Base-by-base conservation (phyloP, 2,888 invertebrate species). In the Volucella inanis region DNA sequence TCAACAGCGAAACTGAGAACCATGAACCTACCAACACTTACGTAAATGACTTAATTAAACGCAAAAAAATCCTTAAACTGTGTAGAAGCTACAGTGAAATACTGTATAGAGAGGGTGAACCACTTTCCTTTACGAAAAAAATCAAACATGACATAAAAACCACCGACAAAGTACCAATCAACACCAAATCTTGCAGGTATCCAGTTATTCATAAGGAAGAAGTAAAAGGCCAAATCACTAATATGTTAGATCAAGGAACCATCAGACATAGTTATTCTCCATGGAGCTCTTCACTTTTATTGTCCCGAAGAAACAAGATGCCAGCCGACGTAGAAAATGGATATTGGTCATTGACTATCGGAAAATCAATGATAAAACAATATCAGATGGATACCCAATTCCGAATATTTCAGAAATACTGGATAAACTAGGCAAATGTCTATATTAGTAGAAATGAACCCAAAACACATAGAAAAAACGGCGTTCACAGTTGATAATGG, bases 81-180 rank as follows among this genome's bases (percentile, higher is more conserved):
- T 64, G 64, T 10, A 64, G 38, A 15, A 6, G 15, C 6, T 65
- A 65, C 18, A 65, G 12, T 11, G 72, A 61, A 3, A 62, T 61
- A 8, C 31, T 61, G 8, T 62, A 45, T 38, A 72, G 45, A 54
- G 71, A 61, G 47, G 71, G 31, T 4, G 61, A 61, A 39, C 8
- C 18, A 1, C 43, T 52, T 8, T 52, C 72, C 4, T 72, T 72
- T 31, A 52, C 61, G 1, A 62, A 62, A 10, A 22, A 39, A 61
- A 62, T 72, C n/a, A 72, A 72, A 54, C 72, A 61, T 43, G 14
- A n/a, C 12, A 72, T 72, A 12, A 59, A 50, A 9, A 71, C 71
- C 12, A 61, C 18, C 1, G 71, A 71, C 10, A 50, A 50, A 3
- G 12, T 71, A 39, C 59, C 59, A 11, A 59, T 59, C 11, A n/a